phyloP scores from a whole-genome alignment of 2,888 invertebrate genomes.

The Lasioglossum vierecki region DNA sequence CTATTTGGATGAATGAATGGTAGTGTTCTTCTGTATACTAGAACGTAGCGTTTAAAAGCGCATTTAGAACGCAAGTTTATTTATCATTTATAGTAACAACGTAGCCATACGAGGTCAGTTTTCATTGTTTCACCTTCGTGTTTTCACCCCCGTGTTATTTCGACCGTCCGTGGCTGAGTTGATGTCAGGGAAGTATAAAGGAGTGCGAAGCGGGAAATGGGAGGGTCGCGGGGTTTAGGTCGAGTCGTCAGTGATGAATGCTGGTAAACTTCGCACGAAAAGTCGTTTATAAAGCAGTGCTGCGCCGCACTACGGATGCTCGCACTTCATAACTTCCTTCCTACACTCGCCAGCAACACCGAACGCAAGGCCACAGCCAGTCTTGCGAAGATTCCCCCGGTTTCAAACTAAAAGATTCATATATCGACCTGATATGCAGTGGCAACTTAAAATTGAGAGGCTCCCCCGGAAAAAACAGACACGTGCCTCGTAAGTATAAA shows the following conservation, averaged over 20 bases:
- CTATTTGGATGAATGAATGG: background rate
- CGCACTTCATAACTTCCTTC: constrained; percentile 81
- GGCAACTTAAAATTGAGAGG: background rate
- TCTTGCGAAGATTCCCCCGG: constrained; percentile 62
- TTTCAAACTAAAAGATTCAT: constrained; percentile 47
- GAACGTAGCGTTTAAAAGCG: background rate
- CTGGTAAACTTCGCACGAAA: constrained; percentile 81
- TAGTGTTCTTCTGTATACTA: background rate
- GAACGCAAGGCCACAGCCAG: constrained; percentile 64
- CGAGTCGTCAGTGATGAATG: constrained; percentile 81
- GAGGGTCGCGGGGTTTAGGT: constrained; percentile 54
- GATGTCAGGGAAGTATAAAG: constrained; percentile 65
- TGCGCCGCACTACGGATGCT: constrained; percentile 77
- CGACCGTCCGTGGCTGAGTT: constrained; percentile 57
- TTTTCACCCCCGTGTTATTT: constrained; percentile 58
- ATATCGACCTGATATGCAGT: constrained; percentile 45
- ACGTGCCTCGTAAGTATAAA: background rate
- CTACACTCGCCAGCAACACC: constrained; percentile 58
- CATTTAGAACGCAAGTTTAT: constrained; percentile 33
- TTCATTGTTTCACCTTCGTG: constrained; percentile 55
- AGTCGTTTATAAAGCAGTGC: constrained; percentile 82
- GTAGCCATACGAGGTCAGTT: constrained; percentile 47
- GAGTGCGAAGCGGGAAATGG: constrained; percentile 50
- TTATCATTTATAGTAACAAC: constrained; percentile 37
- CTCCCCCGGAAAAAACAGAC: no score